These are phyloP conservation scores for Dioctria linearis DNA, from an alignment of 2,888 invertebrate genomes.

Conservation along the genomic window DNA sequence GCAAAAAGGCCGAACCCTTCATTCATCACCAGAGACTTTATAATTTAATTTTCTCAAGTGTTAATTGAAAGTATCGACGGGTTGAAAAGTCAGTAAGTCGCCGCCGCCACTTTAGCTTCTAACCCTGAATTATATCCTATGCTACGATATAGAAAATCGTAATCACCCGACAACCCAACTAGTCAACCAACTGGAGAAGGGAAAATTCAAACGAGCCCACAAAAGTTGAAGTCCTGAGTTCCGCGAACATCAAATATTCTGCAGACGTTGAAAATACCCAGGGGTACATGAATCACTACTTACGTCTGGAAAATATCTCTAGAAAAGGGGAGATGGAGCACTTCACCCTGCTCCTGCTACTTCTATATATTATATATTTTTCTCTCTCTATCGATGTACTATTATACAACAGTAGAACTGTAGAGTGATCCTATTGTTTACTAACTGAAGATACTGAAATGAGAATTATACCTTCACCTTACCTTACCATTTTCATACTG, in stretches of 20 bases:
- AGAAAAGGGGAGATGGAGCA: slow-evolving; percentile 10
- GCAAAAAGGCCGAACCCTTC: slow-evolving; percentile 25
- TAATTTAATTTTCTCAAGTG: slow-evolving; percentile 52
- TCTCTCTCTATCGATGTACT: neutral
- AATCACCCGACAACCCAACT: slow-evolving; percentile 5
- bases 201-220: slow-evolving; percentile 50
- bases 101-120: slow-evolving; percentile 26
- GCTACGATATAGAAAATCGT: neutral
- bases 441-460: slow-evolving; percentile 11
- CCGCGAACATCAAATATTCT: slow-evolving; percentile 43
- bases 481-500: neutral
- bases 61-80: slow-evolving; percentile 52
- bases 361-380: neutral
- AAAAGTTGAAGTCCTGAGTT: slow-evolving; percentile 42
- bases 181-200: slow-evolving; percentile 9
- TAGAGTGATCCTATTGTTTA: slow-evolving; percentile 39
- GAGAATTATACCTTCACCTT: neutral
- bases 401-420: slow-evolving; percentile 6
- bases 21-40: slow-evolving; percentile 14
- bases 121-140: slow-evolving; percentile 8
- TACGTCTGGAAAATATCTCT: slow-evolving; percentile 34
- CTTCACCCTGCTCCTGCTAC: neutral
- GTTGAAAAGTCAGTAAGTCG: slow-evolving; percentile 48
- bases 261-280: slow-evolving; percentile 47
- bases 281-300: slow-evolving; percentile 49